Conservation (phyloP, 2,113 vertebrate genomes). For the Trochalopteron elliotii region DNA sequence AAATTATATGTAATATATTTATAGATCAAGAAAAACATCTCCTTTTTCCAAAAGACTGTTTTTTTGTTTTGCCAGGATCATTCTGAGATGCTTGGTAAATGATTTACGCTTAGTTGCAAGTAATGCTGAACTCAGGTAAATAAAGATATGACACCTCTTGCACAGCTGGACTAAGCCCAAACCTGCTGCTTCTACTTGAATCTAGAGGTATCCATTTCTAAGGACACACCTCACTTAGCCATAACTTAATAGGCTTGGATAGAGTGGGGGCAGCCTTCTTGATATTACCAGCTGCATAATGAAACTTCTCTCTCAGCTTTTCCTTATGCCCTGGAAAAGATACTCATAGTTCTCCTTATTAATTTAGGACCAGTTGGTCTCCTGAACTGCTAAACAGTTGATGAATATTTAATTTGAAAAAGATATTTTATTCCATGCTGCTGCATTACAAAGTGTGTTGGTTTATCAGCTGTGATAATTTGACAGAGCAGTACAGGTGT, state of each 20-base stretch:
- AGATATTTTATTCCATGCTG: background rate
- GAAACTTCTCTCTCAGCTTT: background rate
- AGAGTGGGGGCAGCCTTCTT: background rate
- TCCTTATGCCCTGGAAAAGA: background rate
- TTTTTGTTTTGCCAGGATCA: background rate
- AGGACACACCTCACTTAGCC: background rate
- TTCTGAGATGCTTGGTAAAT: background rate
- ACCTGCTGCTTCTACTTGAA: background rate
- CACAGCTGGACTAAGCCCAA: background rate
- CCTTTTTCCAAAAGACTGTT: background rate
- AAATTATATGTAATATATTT: background rate
- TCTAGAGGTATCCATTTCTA: background rate
- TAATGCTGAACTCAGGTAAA: background rate
- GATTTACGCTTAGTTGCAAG: background rate
- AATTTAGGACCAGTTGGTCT: background rate
- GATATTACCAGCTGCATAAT: background rate
- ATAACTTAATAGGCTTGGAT: background rate
- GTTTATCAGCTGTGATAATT: constrained; percentile 19
- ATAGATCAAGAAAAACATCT: background rate
- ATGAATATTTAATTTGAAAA: background rate
- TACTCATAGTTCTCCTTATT: background rate
- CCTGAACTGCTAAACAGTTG: background rate
- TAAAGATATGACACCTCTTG: background rate
- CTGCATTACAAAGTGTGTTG: background rate
- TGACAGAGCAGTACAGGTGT: background rate